These are phyloP conservation scores for Rhagophthalmus giganteus DNA, from an alignment of 2,888 invertebrate genomes.

Conservation along the genomic window DNA sequence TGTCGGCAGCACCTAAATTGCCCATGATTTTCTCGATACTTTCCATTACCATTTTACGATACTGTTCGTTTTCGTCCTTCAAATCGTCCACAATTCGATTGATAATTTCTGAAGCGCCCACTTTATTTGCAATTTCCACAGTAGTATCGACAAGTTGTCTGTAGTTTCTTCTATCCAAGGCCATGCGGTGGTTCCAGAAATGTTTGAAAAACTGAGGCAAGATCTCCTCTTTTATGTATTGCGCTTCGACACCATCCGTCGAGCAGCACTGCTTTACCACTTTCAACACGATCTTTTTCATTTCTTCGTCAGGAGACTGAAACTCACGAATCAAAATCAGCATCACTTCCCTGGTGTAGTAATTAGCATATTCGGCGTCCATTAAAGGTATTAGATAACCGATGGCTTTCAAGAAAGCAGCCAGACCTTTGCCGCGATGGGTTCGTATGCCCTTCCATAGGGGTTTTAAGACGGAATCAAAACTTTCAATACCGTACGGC, in stretches of 20 bases:
- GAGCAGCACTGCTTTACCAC: conserved; percentile 99
- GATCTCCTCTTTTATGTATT: conserved; percentile 99
- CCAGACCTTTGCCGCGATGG: conserved; percentile 88
- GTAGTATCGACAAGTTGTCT: conserved; percentile 98
- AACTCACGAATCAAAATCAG: conserved; percentile 98
- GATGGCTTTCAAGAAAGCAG: conserved; percentile 99
- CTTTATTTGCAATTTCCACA: conserved; percentile 99
- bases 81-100: conserved; percentile 98
- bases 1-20: conserved; percentile 96
- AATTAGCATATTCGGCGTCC: conserved; percentile 99
- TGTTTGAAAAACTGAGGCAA: conserved; percentile 98
- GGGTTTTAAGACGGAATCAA: conserved; percentile 98
- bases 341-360: conserved; percentile 99
- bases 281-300: conserved; percentile 99
- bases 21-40: conserved; percentile 99
- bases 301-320: conserved; percentile 99
- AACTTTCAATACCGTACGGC: conserved; percentile 99
- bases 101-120: conserved; percentile 99
- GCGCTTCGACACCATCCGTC: conserved; percentile 99
- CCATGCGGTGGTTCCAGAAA: conserved; percentile 99
- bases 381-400: conserved; percentile 98
- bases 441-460: conserved; percentile 98
- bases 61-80: conserved; percentile 99
- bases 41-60: conserved; percentile 99
- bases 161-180: conserved; percentile 95